A percentile compares a stretch with the other conserved stretches of the same genome.
Evolutionary conservation across 2,797 vertebrate genomes (phyloP).

Genomic region (Sandelia bainsii): DNA sequence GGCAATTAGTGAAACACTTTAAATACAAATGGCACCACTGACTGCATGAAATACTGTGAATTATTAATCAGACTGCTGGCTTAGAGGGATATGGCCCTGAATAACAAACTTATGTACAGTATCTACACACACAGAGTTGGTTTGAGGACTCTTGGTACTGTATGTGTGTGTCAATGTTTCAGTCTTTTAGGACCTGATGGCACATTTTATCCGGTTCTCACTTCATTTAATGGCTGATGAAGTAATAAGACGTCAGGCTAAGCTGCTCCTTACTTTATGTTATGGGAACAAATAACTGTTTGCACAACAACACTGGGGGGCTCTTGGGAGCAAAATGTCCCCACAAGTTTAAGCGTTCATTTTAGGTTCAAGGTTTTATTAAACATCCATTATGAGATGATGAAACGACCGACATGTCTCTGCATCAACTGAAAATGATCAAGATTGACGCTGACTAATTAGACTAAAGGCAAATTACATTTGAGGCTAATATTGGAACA

Average conservation of each 20-base stretch:
- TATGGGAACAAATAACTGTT: background rate
- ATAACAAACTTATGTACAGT: slow-evolving; percentile 40
- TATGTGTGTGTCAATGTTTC: background rate
- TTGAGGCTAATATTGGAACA: too few species aligned
- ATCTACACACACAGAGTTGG: background rate
- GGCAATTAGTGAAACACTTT: slow-evolving; percentile 72
- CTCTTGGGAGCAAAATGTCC: too few species aligned
- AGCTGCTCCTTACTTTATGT: background rate
- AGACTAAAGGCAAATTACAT: too few species aligned
- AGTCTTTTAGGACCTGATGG: too few species aligned
- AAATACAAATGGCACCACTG: slow-evolving; percentile 60
- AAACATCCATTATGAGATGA: too few species aligned
- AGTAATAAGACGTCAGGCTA: background rate
- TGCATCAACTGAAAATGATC: too few species aligned
- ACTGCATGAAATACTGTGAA: slow-evolving; percentile 54
- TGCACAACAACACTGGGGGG: too few species aligned
- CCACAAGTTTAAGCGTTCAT: too few species aligned
- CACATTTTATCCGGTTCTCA: too few species aligned
- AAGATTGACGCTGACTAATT: too few species aligned
- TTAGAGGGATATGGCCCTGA: slow-evolving; percentile 35
- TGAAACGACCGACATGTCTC: too few species aligned
- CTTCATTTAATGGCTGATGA: background rate
- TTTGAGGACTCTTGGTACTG: background rate
- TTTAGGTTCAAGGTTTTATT: too few species aligned
- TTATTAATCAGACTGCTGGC: slow-evolving; percentile 54